Percentiles rank a stretch among this genome's conserved stretches.
Evolutionary conservation across 2,113 vertebrate genomes (phyloP).

Genomic region (Epinephelus lanceolatus): DNA sequence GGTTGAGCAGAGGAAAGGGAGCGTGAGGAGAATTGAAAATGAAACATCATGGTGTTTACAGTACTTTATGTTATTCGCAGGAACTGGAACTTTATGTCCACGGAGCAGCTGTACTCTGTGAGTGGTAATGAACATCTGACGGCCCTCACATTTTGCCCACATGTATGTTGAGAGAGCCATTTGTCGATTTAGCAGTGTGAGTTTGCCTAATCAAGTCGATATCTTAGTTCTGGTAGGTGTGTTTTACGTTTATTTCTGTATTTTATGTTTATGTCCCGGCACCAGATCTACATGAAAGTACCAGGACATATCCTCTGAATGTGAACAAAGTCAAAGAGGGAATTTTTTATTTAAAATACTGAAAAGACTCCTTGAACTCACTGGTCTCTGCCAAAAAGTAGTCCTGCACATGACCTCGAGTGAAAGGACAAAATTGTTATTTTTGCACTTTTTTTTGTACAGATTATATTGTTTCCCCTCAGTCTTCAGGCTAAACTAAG

Average conservation of each 20-base stretch:
- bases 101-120: not conserved
- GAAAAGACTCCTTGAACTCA: not conserved
- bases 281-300: not conserved
- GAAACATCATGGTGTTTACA: not conserved
- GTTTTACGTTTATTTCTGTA: not conserved
- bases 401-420: not conserved
- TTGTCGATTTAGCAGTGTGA: not conserved
- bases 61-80: not conserved
- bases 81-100: not conserved
- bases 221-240: conserved; percentile 10
- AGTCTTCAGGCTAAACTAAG: not conserved
- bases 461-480: not conserved
- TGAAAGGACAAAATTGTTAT: not conserved
- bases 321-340: not conserved
- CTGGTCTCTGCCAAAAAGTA: not conserved
- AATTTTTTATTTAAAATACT: not conserved
- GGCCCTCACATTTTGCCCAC: not conserved
- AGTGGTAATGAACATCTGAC: not conserved
- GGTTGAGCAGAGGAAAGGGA: not conserved
- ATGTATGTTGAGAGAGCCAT: not conserved
- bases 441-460: not conserved
- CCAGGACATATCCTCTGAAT: not conserved
- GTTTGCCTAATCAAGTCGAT: not conserved
- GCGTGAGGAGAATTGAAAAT: not conserved
- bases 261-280: not conserved